Percentiles rank a stretch among this genome's conserved stretches.
Conservation (phyloP, 2,797 vertebrate species). For the Parambassis ranga region DNA sequence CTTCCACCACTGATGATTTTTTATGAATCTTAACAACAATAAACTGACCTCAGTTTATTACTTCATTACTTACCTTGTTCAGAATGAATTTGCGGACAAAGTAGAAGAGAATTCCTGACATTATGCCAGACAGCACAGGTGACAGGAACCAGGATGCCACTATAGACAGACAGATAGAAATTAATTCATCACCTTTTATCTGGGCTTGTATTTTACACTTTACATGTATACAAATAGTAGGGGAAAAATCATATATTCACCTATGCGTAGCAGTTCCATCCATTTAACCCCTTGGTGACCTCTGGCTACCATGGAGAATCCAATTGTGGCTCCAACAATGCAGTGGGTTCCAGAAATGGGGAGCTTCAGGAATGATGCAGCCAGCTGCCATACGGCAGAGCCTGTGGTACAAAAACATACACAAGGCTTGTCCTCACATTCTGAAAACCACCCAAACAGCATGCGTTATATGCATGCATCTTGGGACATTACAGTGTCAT, state of each 20-base stretch:
- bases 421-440: not conserved
- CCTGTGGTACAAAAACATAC: constrained; percentile 74
- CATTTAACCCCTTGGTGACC: constrained; percentile 91
- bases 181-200: not conserved
- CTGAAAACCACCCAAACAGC: not conserved
- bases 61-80: constrained; percentile 89
- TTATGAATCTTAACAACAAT: too few relatives aligned
- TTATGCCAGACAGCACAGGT: constrained; percentile 92
- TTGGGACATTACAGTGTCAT: not conserved
- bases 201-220: not conserved
- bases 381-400: constrained; percentile 95
- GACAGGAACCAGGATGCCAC: constrained; percentile 97
- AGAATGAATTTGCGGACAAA: constrained; percentile 90
- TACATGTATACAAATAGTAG: not conserved
- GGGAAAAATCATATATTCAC: constrained; percentile 67
- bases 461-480: not conserved
- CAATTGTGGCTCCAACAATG: constrained; percentile 97
- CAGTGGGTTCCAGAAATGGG: constrained; percentile 98
- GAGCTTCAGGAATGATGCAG: constrained; percentile 93
- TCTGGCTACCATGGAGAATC: constrained; percentile 91
- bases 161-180: constrained; percentile 49
- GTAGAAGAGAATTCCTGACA: constrained; percentile 93
- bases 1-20: not conserved
- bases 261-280: constrained; percentile 92
- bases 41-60: too few relatives aligned